Evolutionary conservation across 2,888 invertebrate genomes (phyloP).

Genomic region (Drosophila niveifrons): DNA sequence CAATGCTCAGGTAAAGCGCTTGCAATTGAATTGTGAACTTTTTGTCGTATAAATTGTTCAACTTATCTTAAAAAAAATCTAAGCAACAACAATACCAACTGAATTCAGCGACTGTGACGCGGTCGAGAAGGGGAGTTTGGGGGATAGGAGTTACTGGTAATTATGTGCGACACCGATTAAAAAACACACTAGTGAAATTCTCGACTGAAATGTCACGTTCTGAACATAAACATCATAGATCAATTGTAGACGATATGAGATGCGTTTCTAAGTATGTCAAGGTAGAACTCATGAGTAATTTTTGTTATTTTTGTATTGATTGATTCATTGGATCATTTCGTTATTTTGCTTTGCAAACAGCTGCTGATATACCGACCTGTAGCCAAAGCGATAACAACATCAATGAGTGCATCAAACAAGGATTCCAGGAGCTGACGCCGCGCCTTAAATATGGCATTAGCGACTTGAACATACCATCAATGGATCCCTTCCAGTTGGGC

Average conservation of each 20-base stretch:
- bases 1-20: constrained; percentile 33
- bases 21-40: constrained; percentile 56
- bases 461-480: constrained; percentile 82
- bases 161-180: constrained; percentile 50
- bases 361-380: constrained; percentile 86
- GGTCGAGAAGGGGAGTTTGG: background rate
- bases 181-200: constrained; percentile 35
- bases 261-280: constrained; percentile 59
- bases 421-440: constrained; percentile 86
- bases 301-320: background rate
- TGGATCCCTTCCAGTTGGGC: constrained; percentile 83
- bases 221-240: constrained; percentile 58
- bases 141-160: constrained; percentile 5
- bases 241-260: constrained; percentile 52
- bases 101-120: constrained; percentile 46
- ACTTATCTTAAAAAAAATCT: constrained; percentile 38
- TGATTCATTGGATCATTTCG: constrained; percentile 10
- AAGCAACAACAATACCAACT: constrained; percentile 41
- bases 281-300: constrained; percentile 37
- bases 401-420: constrained; percentile 87
- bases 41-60: constrained; percentile 44
- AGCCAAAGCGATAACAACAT: constrained; percentile 87
- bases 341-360: constrained; percentile 47
- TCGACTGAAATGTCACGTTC: constrained; percentile 68
- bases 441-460: constrained; percentile 83